phyloP scores from a whole-genome alignment of 1,140 invertebrate species.

The Ctenoplectra terminalis region DNA sequence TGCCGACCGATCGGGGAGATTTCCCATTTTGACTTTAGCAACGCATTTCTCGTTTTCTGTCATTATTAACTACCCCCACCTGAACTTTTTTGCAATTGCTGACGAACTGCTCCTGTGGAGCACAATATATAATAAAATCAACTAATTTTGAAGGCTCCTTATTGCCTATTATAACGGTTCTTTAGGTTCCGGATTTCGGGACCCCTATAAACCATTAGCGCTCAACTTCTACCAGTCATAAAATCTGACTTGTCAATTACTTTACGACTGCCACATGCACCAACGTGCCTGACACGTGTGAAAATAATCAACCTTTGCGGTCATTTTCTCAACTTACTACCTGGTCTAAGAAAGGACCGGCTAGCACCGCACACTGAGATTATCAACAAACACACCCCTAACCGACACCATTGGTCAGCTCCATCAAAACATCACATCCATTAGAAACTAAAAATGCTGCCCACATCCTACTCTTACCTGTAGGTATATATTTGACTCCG shows the following conservation, averaged over 20 bases:
- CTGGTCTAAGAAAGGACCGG: too few relatives aligned
- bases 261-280: slow-evolving; percentile 17
- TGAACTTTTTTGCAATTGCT: slow-evolving; percentile 2
- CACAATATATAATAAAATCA: slow-evolving; percentile 13
- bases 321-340: neutral
- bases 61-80: slow-evolving; percentile 10
- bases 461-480: neutral
- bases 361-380: too few relatives aligned
- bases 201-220: too few relatives aligned
- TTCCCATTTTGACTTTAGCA: neutral
- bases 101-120: neutral
- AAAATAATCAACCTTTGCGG: slow-evolving; percentile 12
- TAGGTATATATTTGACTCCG: slow-evolving; percentile 26
- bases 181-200: too few relatives aligned
- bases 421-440: too few relatives aligned
- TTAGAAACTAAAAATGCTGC: too few relatives aligned
- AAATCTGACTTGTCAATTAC: slow-evolving; percentile 8
- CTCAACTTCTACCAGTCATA: too few relatives aligned
- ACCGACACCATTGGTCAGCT: too few relatives aligned
- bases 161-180: too few relatives aligned
- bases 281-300: neutral
- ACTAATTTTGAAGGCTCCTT: slow-evolving; percentile 12
- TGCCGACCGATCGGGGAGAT: neutral
- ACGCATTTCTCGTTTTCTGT: slow-evolving; percentile 11
- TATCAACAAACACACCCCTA: too few relatives aligned